A percentile compares a stretch with the other conserved stretches of the same genome.
phyloP scores from a whole-genome alignment of 2,797 vertebrate genomes.

The Coilia nasus region DNA sequence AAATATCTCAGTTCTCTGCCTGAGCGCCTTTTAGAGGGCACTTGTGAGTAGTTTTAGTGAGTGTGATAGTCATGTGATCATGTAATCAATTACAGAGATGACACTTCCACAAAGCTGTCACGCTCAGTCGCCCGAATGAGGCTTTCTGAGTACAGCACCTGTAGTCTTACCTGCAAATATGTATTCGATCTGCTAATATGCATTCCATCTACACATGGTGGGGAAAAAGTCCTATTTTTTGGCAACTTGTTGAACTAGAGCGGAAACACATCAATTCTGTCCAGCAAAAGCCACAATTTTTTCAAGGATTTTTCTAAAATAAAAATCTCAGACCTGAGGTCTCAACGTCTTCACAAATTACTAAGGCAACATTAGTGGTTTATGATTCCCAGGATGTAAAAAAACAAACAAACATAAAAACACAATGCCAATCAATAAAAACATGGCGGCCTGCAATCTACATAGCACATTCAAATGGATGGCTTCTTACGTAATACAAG shows the following conservation, averaged over 20 bases:
- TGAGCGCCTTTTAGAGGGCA: not conserved
- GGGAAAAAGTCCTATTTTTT: not conserved
- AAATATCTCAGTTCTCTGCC: not conserved
- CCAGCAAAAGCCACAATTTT: not conserved
- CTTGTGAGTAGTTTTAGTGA: constrained; percentile 5
- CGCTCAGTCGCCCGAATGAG: too few relatives aligned
- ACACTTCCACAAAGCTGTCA: too few relatives aligned
- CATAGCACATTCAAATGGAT: not conserved
- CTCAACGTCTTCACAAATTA: constrained; percentile 12
- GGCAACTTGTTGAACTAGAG: not conserved
- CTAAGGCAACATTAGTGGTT: constrained; percentile 24
- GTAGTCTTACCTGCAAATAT: too few relatives aligned
- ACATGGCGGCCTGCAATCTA: not conserved
- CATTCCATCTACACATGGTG: too few relatives aligned
- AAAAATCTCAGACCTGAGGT: constrained; percentile 21
- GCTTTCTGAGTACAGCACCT: too few relatives aligned
- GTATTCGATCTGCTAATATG: too few relatives aligned
- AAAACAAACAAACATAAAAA: not conserved
- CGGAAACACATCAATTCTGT: not conserved
- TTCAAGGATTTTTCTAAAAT: not conserved
- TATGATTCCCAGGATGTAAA: not conserved
- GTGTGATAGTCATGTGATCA: not conserved
- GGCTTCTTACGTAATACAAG: not conserved
- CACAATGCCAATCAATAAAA: not conserved
- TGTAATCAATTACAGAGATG: not conserved